Conservation (phyloP, 2,888 invertebrate genomes). For the Synanthedon myopaeformis region DNA sequence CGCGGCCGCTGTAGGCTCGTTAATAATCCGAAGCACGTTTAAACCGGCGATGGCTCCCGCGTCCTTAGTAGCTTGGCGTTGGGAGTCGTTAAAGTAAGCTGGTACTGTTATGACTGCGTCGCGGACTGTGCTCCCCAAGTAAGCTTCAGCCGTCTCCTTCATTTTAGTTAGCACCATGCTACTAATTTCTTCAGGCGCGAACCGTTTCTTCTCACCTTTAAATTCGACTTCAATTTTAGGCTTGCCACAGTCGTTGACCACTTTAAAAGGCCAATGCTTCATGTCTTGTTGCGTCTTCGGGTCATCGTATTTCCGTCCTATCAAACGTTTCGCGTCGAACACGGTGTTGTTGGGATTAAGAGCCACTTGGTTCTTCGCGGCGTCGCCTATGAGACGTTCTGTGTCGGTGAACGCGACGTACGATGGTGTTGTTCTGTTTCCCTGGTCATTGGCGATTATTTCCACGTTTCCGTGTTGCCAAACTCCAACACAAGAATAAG, state of each 20-base stretch:
- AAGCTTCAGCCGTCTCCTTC: slow-evolving; percentile 79
- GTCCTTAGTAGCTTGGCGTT: slow-evolving; percentile 84
- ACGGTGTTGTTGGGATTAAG: slow-evolving; percentile 82
- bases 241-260: slow-evolving; percentile 73
- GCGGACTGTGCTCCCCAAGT: slow-evolving; percentile 73
- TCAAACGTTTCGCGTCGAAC: slow-evolving; percentile 80
- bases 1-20: slow-evolving; percentile 84
- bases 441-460: slow-evolving; percentile 90
- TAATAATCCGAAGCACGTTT: slow-evolving; percentile 85
- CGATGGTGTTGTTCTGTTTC: slow-evolving; percentile 88
- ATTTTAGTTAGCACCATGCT: slow-evolving; percentile 73
- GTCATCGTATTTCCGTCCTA: slow-evolving; percentile 83
- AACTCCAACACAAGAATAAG: slow-evolving; percentile 89
- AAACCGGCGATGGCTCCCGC: slow-evolving; percentile 83
- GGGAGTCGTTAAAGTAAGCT: slow-evolving; percentile 82
- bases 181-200: slow-evolving; percentile 78
- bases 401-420: slow-evolving; percentile 90
- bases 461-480: slow-evolving; percentile 86
- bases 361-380: slow-evolving; percentile 86
- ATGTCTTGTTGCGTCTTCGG: slow-evolving; percentile 81
- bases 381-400: slow-evolving; percentile 87
- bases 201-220: slow-evolving; percentile 73
- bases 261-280: slow-evolving; percentile 87
- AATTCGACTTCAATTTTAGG: slow-evolving; percentile 77
- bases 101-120: slow-evolving; percentile 86